These are phyloP conservation scores for Marisa cornuarietis DNA, from an alignment of 1,140 invertebrate genomes.

Conservation along the genomic window DNA sequence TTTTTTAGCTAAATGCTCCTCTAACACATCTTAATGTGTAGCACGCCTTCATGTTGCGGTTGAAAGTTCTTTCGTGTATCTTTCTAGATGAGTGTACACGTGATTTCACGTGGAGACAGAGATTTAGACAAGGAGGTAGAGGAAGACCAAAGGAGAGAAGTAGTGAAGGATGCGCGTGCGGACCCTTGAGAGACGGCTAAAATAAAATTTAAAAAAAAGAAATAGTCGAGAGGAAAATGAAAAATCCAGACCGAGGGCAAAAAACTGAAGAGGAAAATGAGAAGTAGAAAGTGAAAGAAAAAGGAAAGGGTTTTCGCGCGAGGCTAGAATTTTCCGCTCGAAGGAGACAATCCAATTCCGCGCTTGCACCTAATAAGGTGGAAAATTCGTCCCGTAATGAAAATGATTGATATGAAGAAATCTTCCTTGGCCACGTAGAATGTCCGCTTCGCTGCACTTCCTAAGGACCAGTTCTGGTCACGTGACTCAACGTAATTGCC, in stretches of 20 bases:
- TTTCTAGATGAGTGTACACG: no score
- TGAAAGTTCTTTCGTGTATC: no score
- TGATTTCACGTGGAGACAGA: no score
- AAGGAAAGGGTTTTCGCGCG: slow-evolving; percentile 7
- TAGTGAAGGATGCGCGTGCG: not conserved
- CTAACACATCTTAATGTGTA: no score
- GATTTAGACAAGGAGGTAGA: no score
- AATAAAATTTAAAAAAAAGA: not conserved
- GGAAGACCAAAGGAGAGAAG: no score
- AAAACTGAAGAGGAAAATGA: slow-evolving; percentile 12
- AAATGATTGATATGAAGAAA: slow-evolving; percentile 32
- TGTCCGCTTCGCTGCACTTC: slow-evolving; percentile 26
- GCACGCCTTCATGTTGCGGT: no score
- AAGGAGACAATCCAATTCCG: slow-evolving; percentile 33
- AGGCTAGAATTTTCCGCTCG: slow-evolving; percentile 30
- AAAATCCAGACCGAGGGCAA: slow-evolving; percentile 3
- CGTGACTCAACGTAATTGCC: slow-evolving; percentile 25
- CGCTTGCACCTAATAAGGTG: slow-evolving; percentile 29
- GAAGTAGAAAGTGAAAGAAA: slow-evolving; percentile 18
- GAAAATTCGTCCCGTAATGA: slow-evolving; percentile 35
- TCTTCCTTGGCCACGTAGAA: slow-evolving; percentile 25
- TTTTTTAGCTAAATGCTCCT: no score
- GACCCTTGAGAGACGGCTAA: not conserved
- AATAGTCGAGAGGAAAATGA: slow-evolving; percentile 6
- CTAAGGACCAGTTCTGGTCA: slow-evolving; percentile 17